Conservation (phyloP, 2,797 vertebrate genomes). For the Spea hammondii region DNA sequence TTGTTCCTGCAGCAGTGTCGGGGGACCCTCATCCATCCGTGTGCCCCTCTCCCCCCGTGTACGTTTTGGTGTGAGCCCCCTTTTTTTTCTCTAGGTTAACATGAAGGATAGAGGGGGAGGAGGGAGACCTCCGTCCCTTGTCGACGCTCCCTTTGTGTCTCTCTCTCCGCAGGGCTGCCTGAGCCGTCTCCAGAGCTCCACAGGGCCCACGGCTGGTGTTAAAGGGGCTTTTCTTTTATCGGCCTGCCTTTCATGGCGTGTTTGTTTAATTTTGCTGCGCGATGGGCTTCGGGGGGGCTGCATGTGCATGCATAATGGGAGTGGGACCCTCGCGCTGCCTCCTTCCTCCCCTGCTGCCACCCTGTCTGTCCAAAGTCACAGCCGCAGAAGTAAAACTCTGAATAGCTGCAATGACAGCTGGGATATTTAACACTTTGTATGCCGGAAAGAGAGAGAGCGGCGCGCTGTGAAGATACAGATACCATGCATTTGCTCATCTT, state of each 20-base stretch:
- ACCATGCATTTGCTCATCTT: not conserved
- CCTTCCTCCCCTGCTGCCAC: slow-evolving; percentile 21
- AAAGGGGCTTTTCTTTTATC: slow-evolving; percentile 34
- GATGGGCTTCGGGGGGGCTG: slow-evolving; percentile 20
- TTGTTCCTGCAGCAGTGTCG: not conserved
- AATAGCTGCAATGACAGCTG: slow-evolving; percentile 38
- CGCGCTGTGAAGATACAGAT: too few species aligned
- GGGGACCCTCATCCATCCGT: not conserved
- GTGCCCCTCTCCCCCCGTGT: not conserved
- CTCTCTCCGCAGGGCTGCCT: slow-evolving; percentile 23
- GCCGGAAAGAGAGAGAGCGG: not conserved
- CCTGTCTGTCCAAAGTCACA: slow-evolving; percentile 33
- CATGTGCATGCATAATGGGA: slow-evolving; percentile 40
- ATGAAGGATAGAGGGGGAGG: not conserved
- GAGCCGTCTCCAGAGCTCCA: slow-evolving; percentile 23
- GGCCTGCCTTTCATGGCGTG: slow-evolving; percentile 25
- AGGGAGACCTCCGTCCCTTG: not conserved
- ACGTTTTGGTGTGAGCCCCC: not conserved
- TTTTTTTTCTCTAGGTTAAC: not conserved
- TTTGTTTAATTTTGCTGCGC: slow-evolving; percentile 45
- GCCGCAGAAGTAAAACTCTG: slow-evolving; percentile 38
- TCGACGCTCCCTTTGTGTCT: slow-evolving; percentile 20
- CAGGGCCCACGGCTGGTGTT: slow-evolving; percentile 28
- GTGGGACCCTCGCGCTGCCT: not conserved
- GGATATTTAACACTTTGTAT: slow-evolving; percentile 20